A percentile compares a stretch with the other conserved stretches of the same genome.
Conservation (phyloP, 2,797 vertebrate genomes). For the Pangasius mekongensis region DNA sequence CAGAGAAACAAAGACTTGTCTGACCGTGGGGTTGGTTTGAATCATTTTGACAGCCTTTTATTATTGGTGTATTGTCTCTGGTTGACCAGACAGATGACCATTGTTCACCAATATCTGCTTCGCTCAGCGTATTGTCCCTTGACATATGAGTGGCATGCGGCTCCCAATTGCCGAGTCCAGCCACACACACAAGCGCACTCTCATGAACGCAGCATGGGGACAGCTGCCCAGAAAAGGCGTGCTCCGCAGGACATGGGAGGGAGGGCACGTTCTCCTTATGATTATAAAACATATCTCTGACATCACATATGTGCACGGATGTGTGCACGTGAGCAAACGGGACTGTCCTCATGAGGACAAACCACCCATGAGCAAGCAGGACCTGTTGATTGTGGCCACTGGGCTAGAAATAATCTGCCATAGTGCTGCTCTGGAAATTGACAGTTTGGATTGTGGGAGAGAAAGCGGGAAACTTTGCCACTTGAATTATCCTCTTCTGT, state of each 20-base stretch:
- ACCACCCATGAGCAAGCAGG: constrained; percentile 49
- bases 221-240: constrained; percentile 53
- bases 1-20: constrained; percentile 57
- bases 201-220: constrained; percentile 42
- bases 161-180: constrained; percentile 49
- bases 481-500: constrained; percentile 53
- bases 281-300: constrained; percentile 39
- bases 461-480: constrained; percentile 55
- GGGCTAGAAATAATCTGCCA: constrained; percentile 55
- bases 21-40: constrained; percentile 56
- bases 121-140: constrained; percentile 58
- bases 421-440: constrained; percentile 56
- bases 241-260: constrained; percentile 47
- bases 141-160: constrained; percentile 61
- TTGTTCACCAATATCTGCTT: constrained; percentile 66
- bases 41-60: constrained; percentile 66
- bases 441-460: constrained; percentile 59
- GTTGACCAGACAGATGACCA: constrained; percentile 64
- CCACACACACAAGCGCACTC: constrained; percentile 47
- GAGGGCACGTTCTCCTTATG: constrained; percentile 37
- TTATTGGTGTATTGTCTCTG: constrained; percentile 56
- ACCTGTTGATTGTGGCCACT: constrained; percentile 54
- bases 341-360: constrained; percentile 45
- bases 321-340: constrained; percentile 27
- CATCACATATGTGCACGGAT: constrained; percentile 32